Base-by-base conservation (phyloP, 2,888 invertebrate species). In the Trichacis sp. region DNA sequence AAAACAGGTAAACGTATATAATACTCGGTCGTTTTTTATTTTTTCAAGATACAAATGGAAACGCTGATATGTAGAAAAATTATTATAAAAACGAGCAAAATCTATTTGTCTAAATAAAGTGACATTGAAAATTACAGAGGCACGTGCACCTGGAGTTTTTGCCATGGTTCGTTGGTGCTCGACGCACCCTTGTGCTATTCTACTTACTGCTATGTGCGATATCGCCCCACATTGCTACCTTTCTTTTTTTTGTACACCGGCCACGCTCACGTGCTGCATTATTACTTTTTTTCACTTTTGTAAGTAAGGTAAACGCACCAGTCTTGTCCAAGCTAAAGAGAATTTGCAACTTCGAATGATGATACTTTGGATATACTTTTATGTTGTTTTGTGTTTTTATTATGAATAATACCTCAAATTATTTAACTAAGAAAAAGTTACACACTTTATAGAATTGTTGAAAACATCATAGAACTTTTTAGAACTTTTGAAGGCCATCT, bases 91-190 rank as follows among this genome's bases (percentile, higher is more conserved):
- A 33, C 33, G n/a, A n/a, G 33, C 33, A 1, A 9, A 11, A 11
- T 43, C 19, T 17, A n/a, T n/a, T 18, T 11, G 43, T 43, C 19
- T 38, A 30, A n/a, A n/a, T n/a, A 17, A 20, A 18, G 8, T 29
- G 33, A 36, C 47, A 51, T 29, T 42, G 49, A 57, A 64, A 55
- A 56, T 19, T 40, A 45, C 47, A 49, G 11, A 33, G 57, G n/a
- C n/a, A n/a, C n/a, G n/a, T n/a, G 70, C 77, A 80, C 77, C 77
- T 80, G 80, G 78, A 74, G 70, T n/a, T n/a, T 74, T 63, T 68
- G 81, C 79, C 73, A 80, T 73, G 81, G 81, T 77, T 81, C 79
- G 74, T 73, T 75, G 79, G 71, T 73, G 71, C 67, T 71, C 73
- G 69, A 66, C 70, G 64, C 74, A 72, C 67, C 64, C 68, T 68